A percentile compares a stretch with the other conserved stretches of the same genome.
phyloP scores from a whole-genome alignment of 2,113 vertebrate species.

The Psilopsiagon aurifrons region DNA sequence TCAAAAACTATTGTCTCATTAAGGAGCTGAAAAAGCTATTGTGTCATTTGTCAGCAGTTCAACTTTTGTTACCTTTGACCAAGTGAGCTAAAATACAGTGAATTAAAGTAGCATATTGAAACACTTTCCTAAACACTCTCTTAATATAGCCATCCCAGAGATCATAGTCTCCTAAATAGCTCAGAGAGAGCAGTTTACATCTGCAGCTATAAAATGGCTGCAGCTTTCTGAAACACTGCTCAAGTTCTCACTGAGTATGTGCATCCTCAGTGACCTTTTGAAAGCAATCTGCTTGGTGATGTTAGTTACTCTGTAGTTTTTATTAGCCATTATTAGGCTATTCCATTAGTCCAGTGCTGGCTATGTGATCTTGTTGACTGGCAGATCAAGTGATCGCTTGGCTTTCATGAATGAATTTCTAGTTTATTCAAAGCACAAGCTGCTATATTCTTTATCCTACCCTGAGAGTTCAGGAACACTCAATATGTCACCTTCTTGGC shows the following conservation, averaged over 20 bases:
- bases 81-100: not conserved
- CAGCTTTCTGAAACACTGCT: not conserved
- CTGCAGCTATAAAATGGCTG: not conserved
- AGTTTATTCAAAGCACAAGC: not conserved
- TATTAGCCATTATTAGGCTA: not conserved
- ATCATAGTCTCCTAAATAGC: not conserved
- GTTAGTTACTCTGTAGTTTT: not conserved
- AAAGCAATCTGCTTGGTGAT: not conserved
- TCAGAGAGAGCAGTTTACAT: not conserved
- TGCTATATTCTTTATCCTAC: not conserved
- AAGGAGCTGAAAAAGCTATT: not conserved
- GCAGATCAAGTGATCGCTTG: not conserved
- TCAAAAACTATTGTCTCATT: conserved; percentile 3
- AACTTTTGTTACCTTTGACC: not conserved
- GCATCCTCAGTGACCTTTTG: not conserved
- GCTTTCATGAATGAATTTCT: not conserved
- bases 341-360: not conserved
- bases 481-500: not conserved
- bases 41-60: not conserved
- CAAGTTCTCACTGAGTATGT: not conserved
- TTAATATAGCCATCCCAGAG: not conserved
- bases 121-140: not conserved
- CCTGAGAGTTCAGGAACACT: not conserved
- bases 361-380: not conserved
- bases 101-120: not conserved